Conservation (phyloP, 1,140 invertebrate species). For the Ceratina calcarata region DNA sequence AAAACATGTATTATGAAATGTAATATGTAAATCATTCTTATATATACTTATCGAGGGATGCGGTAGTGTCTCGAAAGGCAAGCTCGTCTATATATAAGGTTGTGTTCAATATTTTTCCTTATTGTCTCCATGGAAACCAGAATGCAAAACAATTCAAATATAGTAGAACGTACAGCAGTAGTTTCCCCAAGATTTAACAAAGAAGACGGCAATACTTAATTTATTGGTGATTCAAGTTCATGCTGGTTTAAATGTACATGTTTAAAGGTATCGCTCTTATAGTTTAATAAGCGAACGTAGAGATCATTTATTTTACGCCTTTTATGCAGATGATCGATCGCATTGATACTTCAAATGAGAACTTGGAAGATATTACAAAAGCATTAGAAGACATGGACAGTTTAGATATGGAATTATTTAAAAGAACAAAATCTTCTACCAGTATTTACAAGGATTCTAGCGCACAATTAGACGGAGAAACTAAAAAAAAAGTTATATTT, state of each 20-base stretch:
- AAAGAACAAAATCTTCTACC: constrained; percentile 25
- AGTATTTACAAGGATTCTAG: constrained; percentile 27
- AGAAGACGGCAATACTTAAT: background rate
- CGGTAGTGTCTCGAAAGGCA: too few species aligned
- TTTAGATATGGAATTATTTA: constrained; percentile 41
- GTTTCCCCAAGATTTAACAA: background rate
- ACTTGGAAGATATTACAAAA: constrained; percentile 35
- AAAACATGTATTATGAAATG: background rate
- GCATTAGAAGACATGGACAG: constrained; percentile 42
- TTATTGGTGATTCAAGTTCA: too few species aligned
- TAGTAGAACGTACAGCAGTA: too few species aligned
- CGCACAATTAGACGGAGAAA: constrained; percentile 10
- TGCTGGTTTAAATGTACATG: background rate
- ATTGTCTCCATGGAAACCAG: background rate
- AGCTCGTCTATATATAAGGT: background rate
- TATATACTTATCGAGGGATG: too few species aligned
- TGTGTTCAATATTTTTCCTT: background rate
- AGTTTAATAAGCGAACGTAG: background rate
- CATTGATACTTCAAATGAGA: constrained; percentile 5
- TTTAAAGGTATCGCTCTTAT: background rate
- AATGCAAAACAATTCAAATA: constrained; percentile 8
- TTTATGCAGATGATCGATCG: constrained; percentile 18
- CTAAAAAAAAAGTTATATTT: constrained; percentile 65
- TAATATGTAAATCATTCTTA: background rate
- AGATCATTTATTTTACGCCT: background rate